These are phyloP conservation scores for Megalops cyprinoides DNA, from an alignment of 2,797 vertebrate species.

Conservation along the genomic window DNA sequence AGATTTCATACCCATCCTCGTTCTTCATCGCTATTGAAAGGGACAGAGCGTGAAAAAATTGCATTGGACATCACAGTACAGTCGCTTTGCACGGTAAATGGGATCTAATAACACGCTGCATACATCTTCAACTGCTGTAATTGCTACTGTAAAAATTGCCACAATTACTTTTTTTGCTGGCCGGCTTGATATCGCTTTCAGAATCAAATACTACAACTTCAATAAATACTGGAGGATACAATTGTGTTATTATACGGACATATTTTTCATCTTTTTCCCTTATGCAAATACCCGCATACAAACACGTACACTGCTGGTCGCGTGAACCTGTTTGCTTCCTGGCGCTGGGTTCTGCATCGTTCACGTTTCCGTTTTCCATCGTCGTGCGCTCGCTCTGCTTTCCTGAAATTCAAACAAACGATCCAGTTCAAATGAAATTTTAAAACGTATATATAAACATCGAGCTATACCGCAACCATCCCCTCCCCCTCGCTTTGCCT, in stretches of 20 bases:
- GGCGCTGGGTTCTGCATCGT: conserved; percentile 64
- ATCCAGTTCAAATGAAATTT: background rate
- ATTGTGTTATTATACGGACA: background rate
- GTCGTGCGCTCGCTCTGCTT: conserved; percentile 33
- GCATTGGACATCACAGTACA: background rate
- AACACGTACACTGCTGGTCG: conserved; percentile 71
- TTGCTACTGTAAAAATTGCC: background rate
- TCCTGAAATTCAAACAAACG: conserved; percentile 16
- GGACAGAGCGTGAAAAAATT: background rate
- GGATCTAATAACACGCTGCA: background rate
- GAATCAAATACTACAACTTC: background rate
- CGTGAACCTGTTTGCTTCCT: conserved; percentile 70
- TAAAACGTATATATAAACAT: background rate
- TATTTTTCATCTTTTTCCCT: background rate
- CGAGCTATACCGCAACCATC: background rate
- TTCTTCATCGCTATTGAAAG: conserved; percentile 77
- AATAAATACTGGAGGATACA: no score
- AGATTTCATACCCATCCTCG: conserved; percentile 79
- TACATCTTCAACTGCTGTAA: background rate
- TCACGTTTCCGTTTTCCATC: conserved; percentile 72
- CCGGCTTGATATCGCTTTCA: background rate
- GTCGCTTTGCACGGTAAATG: background rate
- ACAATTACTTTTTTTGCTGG: background rate
- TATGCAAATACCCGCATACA: background rate
- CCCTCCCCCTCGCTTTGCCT: background rate